Evolutionary conservation across 2,888 invertebrate species (phyloP), one percentile per base, ranked within the genome.

Genomic region (Frankliniella intonsa): DNA sequence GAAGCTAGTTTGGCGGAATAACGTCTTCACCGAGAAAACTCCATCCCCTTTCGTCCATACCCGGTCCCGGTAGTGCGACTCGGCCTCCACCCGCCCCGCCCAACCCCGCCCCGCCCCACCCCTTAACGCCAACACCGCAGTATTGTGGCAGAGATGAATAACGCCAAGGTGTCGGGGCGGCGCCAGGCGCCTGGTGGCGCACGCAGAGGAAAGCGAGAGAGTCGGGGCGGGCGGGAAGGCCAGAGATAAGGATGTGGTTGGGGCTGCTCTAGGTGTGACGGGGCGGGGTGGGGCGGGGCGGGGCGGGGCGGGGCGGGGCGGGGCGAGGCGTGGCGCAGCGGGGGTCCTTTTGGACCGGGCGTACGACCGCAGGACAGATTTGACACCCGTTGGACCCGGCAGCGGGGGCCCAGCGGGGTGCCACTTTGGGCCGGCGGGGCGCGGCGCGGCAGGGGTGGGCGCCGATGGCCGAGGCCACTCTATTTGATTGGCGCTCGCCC

Each of bases 271-370:
- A 85, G 12, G 85, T 83, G 80, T 82, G 80, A 82, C 38, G 19
- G 82, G 81, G 8, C 86, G 83, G n/a, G 86, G 85, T 8, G 85
- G 84, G 1, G 88, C 88, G 25, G 11, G 19, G 27, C 27, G 38
- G 49, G 11, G 10, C 50, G 81, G 12, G 81, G 76, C 17, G 84
- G 82, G 65, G 79, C 80, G 62, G 82, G 81, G 82, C 82, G 38
- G 38, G 38, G 38, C 2, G 38, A 38, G 5, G 38, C 38, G 5
- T 38, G 38, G 14, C 0, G 62, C 62, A 62, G 62, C 62, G 62
- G 38, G 38, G 38, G 38, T 38, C 38, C 38, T 38, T 38, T 38
- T 38, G 38, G 38, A 5, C 38, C 38, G 38, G 38, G 38, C 38
- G 38, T 38, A 38, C 38, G 38, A 38, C 38, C 38, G 38, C 38